Percentiles rank a stretch among this genome's conserved stretches.
Conservation (phyloP, 1,140 invertebrate genomes). For the Helicoverpa zea region DNA sequence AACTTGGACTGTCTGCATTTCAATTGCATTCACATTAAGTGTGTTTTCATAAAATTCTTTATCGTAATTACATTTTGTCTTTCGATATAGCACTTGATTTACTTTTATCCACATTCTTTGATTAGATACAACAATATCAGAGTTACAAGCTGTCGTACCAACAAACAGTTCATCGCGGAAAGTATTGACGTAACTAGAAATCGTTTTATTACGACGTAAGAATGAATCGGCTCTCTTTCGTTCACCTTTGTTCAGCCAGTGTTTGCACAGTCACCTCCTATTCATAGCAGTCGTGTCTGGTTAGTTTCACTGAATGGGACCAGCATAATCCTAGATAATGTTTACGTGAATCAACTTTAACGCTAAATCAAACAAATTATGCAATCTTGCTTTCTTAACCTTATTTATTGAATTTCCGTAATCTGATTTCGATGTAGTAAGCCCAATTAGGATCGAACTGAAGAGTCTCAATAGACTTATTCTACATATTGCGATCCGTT, state of each 20-base stretch:
- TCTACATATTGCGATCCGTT: neutral
- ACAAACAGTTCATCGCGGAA: constrained; percentile 14
- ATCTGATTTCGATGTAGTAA: neutral
- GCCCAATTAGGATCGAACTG: neutral
- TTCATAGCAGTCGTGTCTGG: constrained; percentile 44
- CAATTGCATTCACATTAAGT: constrained; percentile 3
- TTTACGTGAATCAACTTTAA: constrained; percentile 30
- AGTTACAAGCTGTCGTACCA: neutral
- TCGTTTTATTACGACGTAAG: constrained; percentile 35
- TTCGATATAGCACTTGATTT: neutral
- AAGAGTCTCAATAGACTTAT: neutral
- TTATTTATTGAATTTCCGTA: neutral
- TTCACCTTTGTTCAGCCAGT: constrained; percentile 41
- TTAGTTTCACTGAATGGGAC: constrained; percentile 40
- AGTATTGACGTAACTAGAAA: constrained; percentile 46
- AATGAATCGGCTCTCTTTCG: constrained; percentile 19
- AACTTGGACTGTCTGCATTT: constrained; percentile 9
- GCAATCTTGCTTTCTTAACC: constrained; percentile 3
- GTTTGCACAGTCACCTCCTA: constrained; percentile 46
- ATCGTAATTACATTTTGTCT: neutral
- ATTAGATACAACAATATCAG: neutral
- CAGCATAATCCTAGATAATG: constrained; percentile 29
- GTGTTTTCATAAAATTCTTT: constrained; percentile 6
- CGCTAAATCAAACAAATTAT: constrained; percentile 12
- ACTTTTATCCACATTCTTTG: neutral